phyloP scores from a whole-genome alignment of 2,113 vertebrate genomes.

The Archilochus colubris region DNA sequence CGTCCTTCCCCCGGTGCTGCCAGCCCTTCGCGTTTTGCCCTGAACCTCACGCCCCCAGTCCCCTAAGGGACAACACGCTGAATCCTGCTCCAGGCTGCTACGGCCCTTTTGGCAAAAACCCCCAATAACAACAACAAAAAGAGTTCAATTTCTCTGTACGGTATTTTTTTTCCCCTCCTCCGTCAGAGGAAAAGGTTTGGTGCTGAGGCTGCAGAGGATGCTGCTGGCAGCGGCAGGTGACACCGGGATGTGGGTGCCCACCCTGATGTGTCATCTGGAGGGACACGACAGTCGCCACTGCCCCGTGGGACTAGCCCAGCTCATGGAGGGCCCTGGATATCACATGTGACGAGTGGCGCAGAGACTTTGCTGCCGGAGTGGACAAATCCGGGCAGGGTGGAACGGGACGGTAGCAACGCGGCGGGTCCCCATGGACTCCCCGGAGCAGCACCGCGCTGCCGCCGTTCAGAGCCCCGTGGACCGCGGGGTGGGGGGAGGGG shows the following conservation, averaged over 20 bases:
- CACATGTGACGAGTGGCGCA: rapidly evolving
- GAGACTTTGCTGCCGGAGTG: not conserved
- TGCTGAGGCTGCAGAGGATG: not conserved
- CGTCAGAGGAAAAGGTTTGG: not conserved
- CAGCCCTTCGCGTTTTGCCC: not conserved
- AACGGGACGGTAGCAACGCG: not conserved
- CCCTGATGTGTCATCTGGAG: not conserved
- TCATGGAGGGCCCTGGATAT: not conserved
- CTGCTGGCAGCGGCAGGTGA: not conserved
- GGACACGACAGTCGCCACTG: not conserved
- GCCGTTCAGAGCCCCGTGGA: rapidly evolving
- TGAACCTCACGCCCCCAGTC: rapidly evolving
- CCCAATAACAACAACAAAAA: too few species aligned
- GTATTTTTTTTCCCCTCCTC: not conserved
- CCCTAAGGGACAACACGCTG: rapidly evolving
- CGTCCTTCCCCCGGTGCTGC: not conserved
- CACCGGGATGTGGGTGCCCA: not conserved
- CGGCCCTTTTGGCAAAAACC: not conserved
- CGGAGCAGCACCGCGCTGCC: rapidly evolving
- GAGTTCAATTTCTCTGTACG: rapidly evolving
- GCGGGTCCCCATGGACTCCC: rapidly evolving
- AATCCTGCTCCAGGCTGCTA: not conserved
- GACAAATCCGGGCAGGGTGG: not conserved
- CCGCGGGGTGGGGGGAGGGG: not conserved
- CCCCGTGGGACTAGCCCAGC: not conserved